Percentiles rank a stretch among this genome's conserved stretches.
These are phyloP conservation scores for Propithecus perrieri DNA, from an alignment of 2,797 vertebrate species.

Conservation along the genomic window DNA sequence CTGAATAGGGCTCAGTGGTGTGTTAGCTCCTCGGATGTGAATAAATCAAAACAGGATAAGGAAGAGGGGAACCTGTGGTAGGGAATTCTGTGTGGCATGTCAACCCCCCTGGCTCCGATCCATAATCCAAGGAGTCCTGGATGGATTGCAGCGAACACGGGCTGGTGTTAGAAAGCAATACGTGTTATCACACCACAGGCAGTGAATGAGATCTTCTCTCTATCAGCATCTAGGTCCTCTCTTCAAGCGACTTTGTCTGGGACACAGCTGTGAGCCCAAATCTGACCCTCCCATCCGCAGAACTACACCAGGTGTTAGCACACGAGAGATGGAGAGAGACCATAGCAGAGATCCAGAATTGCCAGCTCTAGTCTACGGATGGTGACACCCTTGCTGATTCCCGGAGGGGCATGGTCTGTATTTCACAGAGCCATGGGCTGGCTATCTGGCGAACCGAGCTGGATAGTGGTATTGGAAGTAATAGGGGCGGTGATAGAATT, in stretches of 20 bases:
- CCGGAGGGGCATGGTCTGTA: neutral
- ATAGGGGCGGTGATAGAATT: neutral
- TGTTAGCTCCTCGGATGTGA: neutral
- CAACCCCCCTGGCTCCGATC: neutral
- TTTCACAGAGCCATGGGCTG: neutral
- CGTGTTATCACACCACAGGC: accelerated
- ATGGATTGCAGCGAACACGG: neutral
- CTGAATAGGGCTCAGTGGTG: neutral
- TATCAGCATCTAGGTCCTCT: neutral
- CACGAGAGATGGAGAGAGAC: neutral
- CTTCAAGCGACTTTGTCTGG: neutral
- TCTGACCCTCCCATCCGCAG: neutral
- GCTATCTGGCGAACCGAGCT: neutral
- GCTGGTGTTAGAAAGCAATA: neutral
- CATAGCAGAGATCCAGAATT: neutral
- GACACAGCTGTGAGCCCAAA: neutral
- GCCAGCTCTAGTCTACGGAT: neutral
- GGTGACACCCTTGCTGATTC: neutral
- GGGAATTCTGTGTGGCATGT: neutral
- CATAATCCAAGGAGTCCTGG: neutral
- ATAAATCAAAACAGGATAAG: neutral
- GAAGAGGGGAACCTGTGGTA: neutral
- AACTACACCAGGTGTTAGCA: neutral
- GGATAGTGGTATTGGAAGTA: neutral
- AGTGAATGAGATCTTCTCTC: neutral